phyloP scores from a whole-genome alignment of 2,888 invertebrate species.

The Metacarcinus magister region DNA sequence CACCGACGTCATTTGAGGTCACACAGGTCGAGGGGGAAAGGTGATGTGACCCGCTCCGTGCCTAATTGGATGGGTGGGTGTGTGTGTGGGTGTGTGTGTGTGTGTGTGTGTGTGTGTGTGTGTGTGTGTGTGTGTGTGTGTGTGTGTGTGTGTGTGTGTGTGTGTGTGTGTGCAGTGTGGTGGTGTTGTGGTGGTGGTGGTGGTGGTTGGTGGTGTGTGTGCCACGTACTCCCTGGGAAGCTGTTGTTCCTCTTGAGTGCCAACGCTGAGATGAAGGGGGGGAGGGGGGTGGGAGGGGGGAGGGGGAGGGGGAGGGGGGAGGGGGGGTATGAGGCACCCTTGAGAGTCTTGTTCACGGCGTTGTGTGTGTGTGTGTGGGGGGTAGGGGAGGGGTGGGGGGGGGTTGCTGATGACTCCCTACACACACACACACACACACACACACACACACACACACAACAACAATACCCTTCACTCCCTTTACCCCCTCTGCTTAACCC shows the following conservation, averaged over 20 bases:
- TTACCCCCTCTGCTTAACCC: background rate
- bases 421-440: background rate
- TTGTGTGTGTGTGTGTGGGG: background rate
- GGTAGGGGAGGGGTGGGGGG: too few species aligned
- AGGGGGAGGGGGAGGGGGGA: too few species aligned
- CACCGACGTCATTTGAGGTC: background rate
- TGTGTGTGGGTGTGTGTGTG: conserved; percentile 9
- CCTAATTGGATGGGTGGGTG: conserved; percentile 13
- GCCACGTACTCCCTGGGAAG: background rate
- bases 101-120: background rate
- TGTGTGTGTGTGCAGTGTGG: background rate
- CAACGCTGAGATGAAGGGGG: background rate
- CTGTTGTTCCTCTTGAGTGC: background rate
- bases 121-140: background rate
- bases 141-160: background rate
- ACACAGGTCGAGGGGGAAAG: background rate
- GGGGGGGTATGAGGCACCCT: background rate
- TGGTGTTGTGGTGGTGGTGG: background rate
- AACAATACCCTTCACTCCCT: background rate
- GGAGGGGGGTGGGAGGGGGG: too few species aligned
- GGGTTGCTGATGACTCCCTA: background rate
- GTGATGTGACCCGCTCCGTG: background rate
- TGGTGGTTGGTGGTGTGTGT: background rate
- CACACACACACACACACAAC: conserved; percentile 50
- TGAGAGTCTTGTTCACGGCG: conserved; percentile 21